Evolutionary conservation across 1,140 invertebrate genomes (phyloP).

Genomic region (Brevipalpus yothersi): DNA sequence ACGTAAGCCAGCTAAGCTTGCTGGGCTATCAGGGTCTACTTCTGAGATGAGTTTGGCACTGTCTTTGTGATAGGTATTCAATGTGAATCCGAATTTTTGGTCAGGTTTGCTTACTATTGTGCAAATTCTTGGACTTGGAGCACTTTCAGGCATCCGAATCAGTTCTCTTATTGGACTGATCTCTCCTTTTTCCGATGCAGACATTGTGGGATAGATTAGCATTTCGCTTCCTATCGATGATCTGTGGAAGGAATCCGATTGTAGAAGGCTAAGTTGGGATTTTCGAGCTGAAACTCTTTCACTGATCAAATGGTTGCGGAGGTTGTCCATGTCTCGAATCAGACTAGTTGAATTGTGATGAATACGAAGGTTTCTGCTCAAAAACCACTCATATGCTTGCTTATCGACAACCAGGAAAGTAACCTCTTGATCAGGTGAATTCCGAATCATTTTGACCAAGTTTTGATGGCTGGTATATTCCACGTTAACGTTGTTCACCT

Average conservation of each 20-base stretch:
- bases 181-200: neutral
- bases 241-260: too few relatives aligned
- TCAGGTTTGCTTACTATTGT: neutral
- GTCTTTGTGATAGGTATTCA: neutral
- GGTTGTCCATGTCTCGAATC: neutral
- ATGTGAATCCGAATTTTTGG: neutral
- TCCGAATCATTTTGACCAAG: neutral
- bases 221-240: too few relatives aligned
- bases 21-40: neutral
- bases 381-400: neutral
- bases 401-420: neutral
- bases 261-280: too few relatives aligned
- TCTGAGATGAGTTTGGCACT: neutral
- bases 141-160: neutral
- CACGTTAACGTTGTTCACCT: neutral
- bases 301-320: too few relatives aligned
- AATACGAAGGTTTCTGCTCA: neutral
- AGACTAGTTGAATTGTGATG: neutral
- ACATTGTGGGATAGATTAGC: too few relatives aligned
- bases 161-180: neutral
- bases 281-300: too few relatives aligned
- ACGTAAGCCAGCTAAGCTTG: neutral
- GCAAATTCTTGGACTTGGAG: constrained; percentile 1
- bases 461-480: neutral
- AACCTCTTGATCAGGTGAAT: neutral